These are phyloP conservation scores for Heteractis magnifica DNA, from an alignment of 92 coral and sea anemone genomes.

Conservation along the genomic window DNA sequence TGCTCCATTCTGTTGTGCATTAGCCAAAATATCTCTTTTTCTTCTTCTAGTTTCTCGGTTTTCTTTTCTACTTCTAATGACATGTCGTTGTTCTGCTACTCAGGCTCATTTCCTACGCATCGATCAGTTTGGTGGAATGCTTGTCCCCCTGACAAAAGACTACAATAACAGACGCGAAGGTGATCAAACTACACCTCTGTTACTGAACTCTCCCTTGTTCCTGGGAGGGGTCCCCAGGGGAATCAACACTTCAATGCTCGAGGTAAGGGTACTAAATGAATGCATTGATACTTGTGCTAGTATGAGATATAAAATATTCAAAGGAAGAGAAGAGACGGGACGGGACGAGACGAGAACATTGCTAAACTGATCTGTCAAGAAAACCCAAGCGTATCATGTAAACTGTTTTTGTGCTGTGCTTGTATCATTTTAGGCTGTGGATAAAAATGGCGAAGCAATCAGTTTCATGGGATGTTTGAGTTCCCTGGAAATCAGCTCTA, in stretches of 20 bases:
- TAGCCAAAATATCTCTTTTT: too few species aligned
- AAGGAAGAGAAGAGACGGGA: too few species aligned
- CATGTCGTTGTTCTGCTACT: background rate
- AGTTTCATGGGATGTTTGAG: constrained; percentile 54
- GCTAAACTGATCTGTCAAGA: background rate
- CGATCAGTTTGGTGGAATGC: constrained; percentile 78
- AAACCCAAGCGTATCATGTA: background rate
- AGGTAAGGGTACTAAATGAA: constrained; percentile 42
- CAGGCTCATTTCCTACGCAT: constrained; percentile 80
- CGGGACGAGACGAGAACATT: too few species aligned
- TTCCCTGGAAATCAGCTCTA: constrained; percentile 34
- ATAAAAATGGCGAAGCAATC: constrained; percentile 30
- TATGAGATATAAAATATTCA: too few species aligned
- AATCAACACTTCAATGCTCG: constrained; percentile 69
- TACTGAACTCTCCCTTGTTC: constrained; percentile 69
- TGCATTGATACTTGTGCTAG: too few species aligned
- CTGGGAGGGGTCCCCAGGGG: constrained; percentile 78
- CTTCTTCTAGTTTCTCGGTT: background rate
- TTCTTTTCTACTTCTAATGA: background rate
- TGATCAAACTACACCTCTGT: constrained; percentile 8
- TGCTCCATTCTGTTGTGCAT: too few species aligned
- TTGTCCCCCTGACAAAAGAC: constrained; percentile 74
- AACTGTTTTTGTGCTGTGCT: background rate
- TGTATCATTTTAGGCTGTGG: background rate
- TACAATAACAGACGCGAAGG: constrained; percentile 53